A percentile compares a stretch with the other conserved stretches of the same genome.
Evolutionary conservation across 2,797 vertebrate species (phyloP).

Genomic region (Sebastolobus altivelis): DNA sequence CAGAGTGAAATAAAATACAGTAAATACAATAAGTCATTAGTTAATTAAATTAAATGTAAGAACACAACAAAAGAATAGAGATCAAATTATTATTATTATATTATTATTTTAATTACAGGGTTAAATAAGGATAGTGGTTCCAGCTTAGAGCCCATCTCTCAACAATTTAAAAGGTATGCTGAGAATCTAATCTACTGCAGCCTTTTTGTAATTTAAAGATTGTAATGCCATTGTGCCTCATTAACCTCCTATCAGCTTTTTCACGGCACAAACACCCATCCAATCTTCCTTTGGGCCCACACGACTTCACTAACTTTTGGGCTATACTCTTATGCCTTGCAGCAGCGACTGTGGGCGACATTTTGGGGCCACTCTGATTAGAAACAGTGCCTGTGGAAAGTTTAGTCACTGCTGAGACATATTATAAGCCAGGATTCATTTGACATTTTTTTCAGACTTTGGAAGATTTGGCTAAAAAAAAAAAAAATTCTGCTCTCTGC

Average conservation of each 20-base stretch:
- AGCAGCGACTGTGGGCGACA: not conserved
- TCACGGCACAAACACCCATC: slow-evolving; percentile 18
- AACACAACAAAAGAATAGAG: not conserved
- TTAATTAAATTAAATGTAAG: not conserved
- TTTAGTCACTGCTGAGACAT: slow-evolving; percentile 7
- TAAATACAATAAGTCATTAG: not conserved
- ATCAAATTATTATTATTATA: not conserved
- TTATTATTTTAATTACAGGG: no score
- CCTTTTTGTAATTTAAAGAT: slow-evolving; percentile 15
- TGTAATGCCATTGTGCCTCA: slow-evolving; percentile 27
- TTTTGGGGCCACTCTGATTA: slow-evolving; percentile 4
- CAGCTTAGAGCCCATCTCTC: not conserved
- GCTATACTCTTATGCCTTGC: not conserved
- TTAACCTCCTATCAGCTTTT: slow-evolving; percentile 24
- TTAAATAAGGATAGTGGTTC: not conserved
- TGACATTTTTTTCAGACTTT: not conserved
- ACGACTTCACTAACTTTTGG: not conserved
- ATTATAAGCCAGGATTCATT: not conserved
- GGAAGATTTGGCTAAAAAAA: not conserved
- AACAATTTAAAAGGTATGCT: not conserved
- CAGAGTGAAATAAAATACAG: not conserved
- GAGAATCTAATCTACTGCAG: not conserved
- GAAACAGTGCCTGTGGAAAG: slow-evolving; percentile 2
- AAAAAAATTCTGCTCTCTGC: not conserved
- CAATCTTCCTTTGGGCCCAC: not conserved